phyloP scores from a whole-genome alignment of 2,888 invertebrate species.

The Dasypolia templi region DNA sequence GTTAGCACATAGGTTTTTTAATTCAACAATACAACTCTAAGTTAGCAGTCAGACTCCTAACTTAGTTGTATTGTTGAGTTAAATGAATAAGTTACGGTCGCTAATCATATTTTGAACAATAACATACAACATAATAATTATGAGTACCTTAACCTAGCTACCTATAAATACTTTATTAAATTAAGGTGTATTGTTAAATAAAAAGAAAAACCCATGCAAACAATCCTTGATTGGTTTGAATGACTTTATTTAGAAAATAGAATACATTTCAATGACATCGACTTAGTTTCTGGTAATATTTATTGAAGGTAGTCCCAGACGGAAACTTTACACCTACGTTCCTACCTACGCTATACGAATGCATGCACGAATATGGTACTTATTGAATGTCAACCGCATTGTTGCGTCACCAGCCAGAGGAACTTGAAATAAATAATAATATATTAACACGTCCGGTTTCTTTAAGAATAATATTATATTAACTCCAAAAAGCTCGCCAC shows the following conservation, averaged over 20 bases:
- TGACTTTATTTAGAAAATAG: neutral
- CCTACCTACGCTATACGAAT: neutral
- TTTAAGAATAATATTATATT: neutral
- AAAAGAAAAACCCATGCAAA: neutral
- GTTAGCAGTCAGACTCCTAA: no score
- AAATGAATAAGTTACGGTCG: no score
- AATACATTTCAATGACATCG: constrained; percentile 1
- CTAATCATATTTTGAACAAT: no score
- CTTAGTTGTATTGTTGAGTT: no score
- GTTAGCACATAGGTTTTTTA: no score
- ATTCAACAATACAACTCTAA: no score
- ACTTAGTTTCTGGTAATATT: neutral
- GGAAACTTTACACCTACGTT: constrained; percentile 17
- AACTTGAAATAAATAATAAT: neutral
- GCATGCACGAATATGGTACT: constrained; percentile 24
- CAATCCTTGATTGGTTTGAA: neutral
- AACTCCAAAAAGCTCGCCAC: neutral
- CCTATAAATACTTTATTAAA: neutral
- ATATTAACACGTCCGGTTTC: neutral
- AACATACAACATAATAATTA: no score
- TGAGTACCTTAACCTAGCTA: no score
- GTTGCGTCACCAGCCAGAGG: constrained; percentile 31
- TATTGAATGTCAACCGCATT: constrained; percentile 43
- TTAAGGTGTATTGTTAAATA: neutral
- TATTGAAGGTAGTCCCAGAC: constrained; percentile 8